Evolutionary conservation across 2,888 invertebrate genomes (phyloP).

Genomic region (Ariolimax columbianus): DNA sequence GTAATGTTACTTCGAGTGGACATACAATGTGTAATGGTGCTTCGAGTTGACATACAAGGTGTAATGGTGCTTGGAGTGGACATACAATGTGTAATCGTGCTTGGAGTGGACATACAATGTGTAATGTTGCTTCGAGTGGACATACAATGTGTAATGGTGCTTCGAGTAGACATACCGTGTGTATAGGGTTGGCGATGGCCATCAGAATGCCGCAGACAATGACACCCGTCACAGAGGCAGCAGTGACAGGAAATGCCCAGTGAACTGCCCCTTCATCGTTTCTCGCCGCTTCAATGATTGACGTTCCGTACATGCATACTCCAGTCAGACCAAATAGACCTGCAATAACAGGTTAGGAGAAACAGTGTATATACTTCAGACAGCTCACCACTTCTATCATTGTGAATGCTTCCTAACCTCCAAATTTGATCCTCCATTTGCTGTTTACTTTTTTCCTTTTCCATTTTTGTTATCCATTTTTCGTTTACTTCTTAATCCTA

Average conservation of each 20-base stretch:
- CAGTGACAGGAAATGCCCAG: slow-evolving; percentile 49
- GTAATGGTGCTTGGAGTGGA: not conserved
- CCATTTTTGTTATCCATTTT: no score
- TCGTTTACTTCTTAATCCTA: no score
- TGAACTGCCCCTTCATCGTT: slow-evolving; percentile 40
- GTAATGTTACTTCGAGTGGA: no score
- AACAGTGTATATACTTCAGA: not conserved
- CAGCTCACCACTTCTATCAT: no score
- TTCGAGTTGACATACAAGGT: no score
- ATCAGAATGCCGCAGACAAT: slow-evolving; percentile 48
- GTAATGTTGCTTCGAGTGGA: not conserved
- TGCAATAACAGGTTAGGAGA: not conserved
- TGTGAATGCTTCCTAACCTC: no score
- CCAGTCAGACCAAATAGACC: slow-evolving; percentile 44
- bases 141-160: not conserved
- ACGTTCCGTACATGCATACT: slow-evolving; percentile 43
- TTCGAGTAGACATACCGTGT: slow-evolving; percentile 11
- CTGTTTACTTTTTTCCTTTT: no score
- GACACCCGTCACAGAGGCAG: slow-evolving; percentile 43
- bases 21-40: no score
- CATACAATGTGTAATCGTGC: not conserved
- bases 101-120: no score
- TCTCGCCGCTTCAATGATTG: slow-evolving; percentile 41
- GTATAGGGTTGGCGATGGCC: slow-evolving; percentile 48
- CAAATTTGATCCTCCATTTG: no score